Conservation (phyloP, 2,113 vertebrate species). For the Myodes glareolus region DNA sequence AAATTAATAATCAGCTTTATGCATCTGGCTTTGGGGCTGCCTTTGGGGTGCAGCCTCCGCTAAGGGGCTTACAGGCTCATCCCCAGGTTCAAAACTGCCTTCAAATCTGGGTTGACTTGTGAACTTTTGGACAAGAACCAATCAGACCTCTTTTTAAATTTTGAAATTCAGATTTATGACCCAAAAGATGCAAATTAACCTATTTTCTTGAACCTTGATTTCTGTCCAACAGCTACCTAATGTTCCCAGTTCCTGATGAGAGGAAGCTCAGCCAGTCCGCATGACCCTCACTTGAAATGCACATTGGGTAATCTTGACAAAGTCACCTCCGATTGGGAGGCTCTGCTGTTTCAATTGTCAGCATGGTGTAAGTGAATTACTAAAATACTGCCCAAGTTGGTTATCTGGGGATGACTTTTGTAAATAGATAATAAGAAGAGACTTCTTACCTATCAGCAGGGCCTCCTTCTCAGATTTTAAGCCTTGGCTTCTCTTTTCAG, state of each 20-base stretch:
- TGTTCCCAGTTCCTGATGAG: neutral
- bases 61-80: neutral
- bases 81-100: neutral
- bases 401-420: neutral
- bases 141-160: neutral
- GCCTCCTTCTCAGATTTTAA: conserved; percentile 94
- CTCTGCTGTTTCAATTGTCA: neutral
- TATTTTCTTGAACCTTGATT: conserved; percentile 1
- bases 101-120: neutral
- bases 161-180: conserved; percentile 33
- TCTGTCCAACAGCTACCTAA: neutral
- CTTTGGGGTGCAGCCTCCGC: neutral
- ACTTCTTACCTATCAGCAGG: conserved; percentile 91
- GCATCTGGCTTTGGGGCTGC: neutral
- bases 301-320: neutral
- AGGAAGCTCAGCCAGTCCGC: neutral
- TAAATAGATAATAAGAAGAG: neutral
- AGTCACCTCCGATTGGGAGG: conserved; percentile 32
- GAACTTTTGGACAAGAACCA: neutral
- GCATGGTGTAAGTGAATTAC: neutral
- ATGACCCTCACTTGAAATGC: neutral
- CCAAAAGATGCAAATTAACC: neutral
- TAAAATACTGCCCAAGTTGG: neutral
- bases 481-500: conserved; percentile 86
- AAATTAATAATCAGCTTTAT: neutral